Conservation (phyloP, 2,797 vertebrate species). For the Crenichthys baileyi region DNA sequence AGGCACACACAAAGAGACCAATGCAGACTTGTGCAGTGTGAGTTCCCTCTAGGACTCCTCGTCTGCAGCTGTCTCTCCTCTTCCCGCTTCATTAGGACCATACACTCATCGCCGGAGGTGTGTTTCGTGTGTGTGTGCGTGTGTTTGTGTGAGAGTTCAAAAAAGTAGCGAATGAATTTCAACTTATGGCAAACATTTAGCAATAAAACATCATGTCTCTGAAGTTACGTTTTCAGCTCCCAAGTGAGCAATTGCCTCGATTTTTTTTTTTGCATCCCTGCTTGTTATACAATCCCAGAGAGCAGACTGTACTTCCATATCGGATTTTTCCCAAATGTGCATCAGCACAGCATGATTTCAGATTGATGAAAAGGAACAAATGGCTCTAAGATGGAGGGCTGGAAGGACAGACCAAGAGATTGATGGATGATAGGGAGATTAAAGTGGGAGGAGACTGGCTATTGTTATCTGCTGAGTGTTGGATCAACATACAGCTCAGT, state of each 20-base stretch:
- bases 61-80: constrained; percentile 68
- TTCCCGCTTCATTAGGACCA: constrained; percentile 74
- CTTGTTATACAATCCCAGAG: constrained; percentile 31
- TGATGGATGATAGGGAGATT: constrained; percentile 64
- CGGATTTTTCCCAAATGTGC: constrained; percentile 28
- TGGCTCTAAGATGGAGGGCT: constrained; percentile 47
- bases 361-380: constrained; percentile 54
- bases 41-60: constrained; percentile 63
- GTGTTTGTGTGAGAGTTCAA: constrained; percentile 25
- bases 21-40: constrained; percentile 40
- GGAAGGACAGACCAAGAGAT: constrained; percentile 41
- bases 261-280: constrained; percentile 7
- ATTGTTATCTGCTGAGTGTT: constrained; percentile 58
- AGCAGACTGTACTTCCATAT: constrained; percentile 20
- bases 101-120: constrained; percentile 65
- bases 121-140: constrained; percentile 31
- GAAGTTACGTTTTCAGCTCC: constrained; percentile 29
- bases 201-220: constrained; percentile 42
- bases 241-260: constrained; percentile 21
- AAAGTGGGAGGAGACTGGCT: constrained; percentile 60
- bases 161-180: constrained; percentile 58
- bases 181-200: constrained; percentile 54
- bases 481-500: constrained; percentile 53
- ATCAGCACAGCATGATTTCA: constrained; percentile 43
- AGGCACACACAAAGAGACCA: constrained; percentile 27